These are phyloP conservation scores for Cromileptes altivelis DNA, from an alignment of 2,113 vertebrate genomes.

Conservation along the genomic window DNA sequence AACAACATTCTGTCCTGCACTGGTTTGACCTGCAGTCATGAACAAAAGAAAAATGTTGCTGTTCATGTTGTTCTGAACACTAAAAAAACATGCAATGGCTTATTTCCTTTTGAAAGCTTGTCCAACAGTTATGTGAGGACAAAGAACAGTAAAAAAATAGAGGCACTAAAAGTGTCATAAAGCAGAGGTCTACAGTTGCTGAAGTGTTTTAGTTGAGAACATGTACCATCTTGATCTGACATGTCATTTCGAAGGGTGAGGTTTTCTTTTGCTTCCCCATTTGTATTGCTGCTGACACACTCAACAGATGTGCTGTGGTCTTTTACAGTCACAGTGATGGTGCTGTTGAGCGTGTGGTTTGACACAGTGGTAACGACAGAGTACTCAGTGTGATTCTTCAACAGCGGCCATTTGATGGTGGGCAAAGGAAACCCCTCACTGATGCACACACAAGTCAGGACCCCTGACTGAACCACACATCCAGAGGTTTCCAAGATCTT, in stretches of 20 bases:
- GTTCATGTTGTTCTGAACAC: not conserved
- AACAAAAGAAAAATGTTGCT: not conserved
- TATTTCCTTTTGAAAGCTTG: not conserved
- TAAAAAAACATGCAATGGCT: not conserved
- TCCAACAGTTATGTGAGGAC: not conserved
- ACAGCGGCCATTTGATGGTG: slow-evolving; percentile 59
- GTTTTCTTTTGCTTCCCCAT: slow-evolving; percentile 24
- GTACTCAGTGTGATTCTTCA: slow-evolving; percentile 27
- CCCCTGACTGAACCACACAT: slow-evolving; percentile 22
- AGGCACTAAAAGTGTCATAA: not conserved
- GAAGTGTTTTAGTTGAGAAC: not conserved
- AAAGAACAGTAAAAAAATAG: not conserved
- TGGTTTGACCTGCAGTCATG: not conserved
- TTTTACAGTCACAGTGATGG: not conserved
- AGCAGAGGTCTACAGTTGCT: not conserved
- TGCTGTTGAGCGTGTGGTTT: slow-evolving; percentile 56
- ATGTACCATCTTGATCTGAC: not conserved
- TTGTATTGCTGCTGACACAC: slow-evolving; percentile 57
- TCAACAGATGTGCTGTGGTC: not conserved
- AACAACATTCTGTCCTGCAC: not conserved
- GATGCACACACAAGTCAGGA: slow-evolving; percentile 67
- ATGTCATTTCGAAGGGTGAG: not conserved
- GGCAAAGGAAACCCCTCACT: slow-evolving; percentile 59
- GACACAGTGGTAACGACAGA: slow-evolving; percentile 20
- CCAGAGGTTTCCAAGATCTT: slow-evolving; percentile 35